Evolutionary conservation across 2,888 invertebrate species (phyloP), one percentile per base, ranked within the genome.

Genomic region (Scrobipalpa atriplicella): DNA sequence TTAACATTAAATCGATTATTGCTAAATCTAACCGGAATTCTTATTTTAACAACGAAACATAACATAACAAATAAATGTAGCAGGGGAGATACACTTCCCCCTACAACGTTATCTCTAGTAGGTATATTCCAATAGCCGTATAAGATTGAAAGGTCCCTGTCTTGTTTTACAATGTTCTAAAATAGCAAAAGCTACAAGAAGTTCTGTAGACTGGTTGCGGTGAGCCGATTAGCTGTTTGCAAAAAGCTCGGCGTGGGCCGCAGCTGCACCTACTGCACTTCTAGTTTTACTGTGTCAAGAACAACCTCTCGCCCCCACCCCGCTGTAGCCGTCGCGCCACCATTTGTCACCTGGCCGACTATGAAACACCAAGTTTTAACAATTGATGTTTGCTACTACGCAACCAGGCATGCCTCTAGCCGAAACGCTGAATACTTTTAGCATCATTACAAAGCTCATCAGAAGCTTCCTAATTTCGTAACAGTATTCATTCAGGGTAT

Each of bases 241-340:
- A 88, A 91, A 90, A 91, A 91, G 90, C 90, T 87, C 82, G 62
- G 84, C 85, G 92, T 92, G 87, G 92, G 92, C 77, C 82, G 89
- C 83, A 81, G 85, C 86, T 90, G 92, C 92, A 91, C 90, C 91
- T 91, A 92, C 90, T 92, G 92, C 91, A 91, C 90, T 90, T 90
- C 91, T 90, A 90, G 91, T 87, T 88, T 92, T 92, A 92, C 92
- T 92, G 90, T 92, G 92, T 92, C 92, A 92, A 92, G 92, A 87
- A 92, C 92, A 88, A 92, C 92, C 89, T 90, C 87, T 85, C 86
- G 87, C 81, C 89, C 87, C 84, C 83, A 79, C 82, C 84, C 78
- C 82, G 78, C 75, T 51, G 29, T 56, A 29, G 69, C 71, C 71
- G 71, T 36, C 70, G 66, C 72, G 69, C 66, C 75, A 73, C 78